Conservation (phyloP, 2,888 invertebrate genomes). For the Diarsia brunnea region DNA sequence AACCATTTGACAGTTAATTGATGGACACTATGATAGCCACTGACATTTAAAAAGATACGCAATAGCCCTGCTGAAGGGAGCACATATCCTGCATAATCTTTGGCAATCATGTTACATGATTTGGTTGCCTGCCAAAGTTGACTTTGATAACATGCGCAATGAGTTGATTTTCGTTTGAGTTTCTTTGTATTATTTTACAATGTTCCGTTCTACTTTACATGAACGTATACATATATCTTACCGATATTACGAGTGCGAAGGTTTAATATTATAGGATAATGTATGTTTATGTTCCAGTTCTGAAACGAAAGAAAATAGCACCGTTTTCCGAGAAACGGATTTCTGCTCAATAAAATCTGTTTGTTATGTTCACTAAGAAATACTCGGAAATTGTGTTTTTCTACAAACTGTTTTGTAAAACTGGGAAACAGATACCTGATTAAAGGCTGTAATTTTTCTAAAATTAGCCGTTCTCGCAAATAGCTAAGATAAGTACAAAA, state of each 20-base stretch:
- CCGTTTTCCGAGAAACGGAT: constrained; percentile 1
- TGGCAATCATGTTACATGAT: too few species aligned
- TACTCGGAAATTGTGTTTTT: not conserved
- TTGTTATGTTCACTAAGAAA: constrained; percentile 2
- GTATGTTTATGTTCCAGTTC: not conserved
- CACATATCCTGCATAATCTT: too few species aligned
- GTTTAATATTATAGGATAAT: not conserved
- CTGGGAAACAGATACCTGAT: not conserved
- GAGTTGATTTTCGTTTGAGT: not conserved
- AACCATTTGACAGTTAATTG: too few species aligned
- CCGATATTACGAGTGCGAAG: not conserved
- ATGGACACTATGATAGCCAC: too few species aligned
- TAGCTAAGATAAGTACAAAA: constrained; percentile 15
- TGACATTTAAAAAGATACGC: too few species aligned
- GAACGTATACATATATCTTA: not conserved
- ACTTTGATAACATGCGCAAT: not conserved
- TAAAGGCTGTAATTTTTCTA: constrained; percentile 7
- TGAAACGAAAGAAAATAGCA: not conserved
- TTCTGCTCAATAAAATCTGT: not conserved
- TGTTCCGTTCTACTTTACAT: not conserved
- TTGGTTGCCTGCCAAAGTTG: not conserved
- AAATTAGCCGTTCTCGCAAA: constrained; percentile 18
- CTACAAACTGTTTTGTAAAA: not conserved
- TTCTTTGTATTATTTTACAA: not conserved
- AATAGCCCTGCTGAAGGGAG: too few species aligned